Evolutionary conservation across 2,888 invertebrate species (phyloP).

Genomic region (Terebella lapidaria): DNA sequence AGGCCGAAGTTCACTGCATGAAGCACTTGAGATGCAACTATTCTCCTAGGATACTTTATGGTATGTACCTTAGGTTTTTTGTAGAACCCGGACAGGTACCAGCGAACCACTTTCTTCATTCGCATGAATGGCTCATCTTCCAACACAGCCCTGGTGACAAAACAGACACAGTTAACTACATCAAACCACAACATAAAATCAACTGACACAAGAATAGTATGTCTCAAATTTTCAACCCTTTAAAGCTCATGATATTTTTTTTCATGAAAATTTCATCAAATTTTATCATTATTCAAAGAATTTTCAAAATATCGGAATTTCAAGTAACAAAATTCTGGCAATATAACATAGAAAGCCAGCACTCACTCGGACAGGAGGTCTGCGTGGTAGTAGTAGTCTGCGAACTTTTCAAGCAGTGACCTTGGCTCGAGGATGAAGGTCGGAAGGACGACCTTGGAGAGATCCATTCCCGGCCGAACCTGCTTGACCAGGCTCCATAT

Average conservation of each 20-base stretch:
- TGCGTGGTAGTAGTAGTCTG: conserved; percentile 90
- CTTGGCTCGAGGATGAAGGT: conserved; percentile 91
- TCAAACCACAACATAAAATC: not conserved
- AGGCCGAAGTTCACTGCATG: not conserved
- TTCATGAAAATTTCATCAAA: too few relatives aligned
- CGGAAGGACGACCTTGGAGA: conserved; percentile 86
- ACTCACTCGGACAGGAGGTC: conserved; percentile 78
- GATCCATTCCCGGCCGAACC: conserved; percentile 92
- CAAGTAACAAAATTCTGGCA: too few relatives aligned
- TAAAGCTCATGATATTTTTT: too few relatives aligned
- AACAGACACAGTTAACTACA: too few relatives aligned
- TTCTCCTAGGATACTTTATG: not conserved
- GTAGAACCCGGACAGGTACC: conserved; percentile 90
- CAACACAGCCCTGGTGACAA: conserved; percentile 66
- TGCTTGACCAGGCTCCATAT: conserved; percentile 93
- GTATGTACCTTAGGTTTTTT: conserved; percentile 84
- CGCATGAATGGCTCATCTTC: conserved; percentile 84
- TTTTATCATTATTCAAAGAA: too few relatives aligned
- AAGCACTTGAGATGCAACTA: not conserved
- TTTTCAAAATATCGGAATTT: too few relatives aligned
- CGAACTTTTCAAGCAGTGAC: conserved; percentile 86
- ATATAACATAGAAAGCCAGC: too few relatives aligned
- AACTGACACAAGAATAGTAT: too few relatives aligned
- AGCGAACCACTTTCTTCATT: conserved; percentile 78
- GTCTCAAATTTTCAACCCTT: too few relatives aligned